Base-by-base conservation (phyloP, 2,797 vertebrate species). In the Sebastes diploproa region DNA sequence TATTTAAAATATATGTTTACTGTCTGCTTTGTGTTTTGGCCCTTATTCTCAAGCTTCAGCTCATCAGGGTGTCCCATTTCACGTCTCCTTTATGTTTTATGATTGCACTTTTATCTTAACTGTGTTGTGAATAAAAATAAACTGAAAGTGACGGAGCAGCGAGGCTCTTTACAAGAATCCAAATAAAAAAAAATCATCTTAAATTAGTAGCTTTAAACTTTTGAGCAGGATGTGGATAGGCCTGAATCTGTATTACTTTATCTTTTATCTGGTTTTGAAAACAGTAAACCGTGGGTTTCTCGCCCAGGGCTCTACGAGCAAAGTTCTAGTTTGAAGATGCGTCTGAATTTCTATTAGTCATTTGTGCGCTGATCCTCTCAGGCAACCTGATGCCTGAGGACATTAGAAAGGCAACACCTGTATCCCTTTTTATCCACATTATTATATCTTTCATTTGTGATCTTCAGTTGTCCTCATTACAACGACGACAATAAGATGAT, bases 301-400 rank as follows among this genome's bases (percentile, higher is more conserved):
- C 1, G 55, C 81, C 73, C 68, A 61, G 32, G 78, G 78, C 75
- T 76, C 7, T 18, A 60, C 22, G 23, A 75, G 63, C 65, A 72
- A 25, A 76, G 72, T 30, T 67, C 25, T 9, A 25, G 36, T 74
- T 61, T 79, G 69, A 79, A 79, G 60, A 75, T 66, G 14, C 4
- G 9, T 72, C 63, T 80, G 25, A 58, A 62, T 60, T 59, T 73
- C 54, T 81, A 67, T 59, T 58, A 75, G 55, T 73, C 56, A 72
- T 72, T 72, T 77, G 38, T 74, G 55, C 1, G 2, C 29, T 30
- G 25, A 70, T 23, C 60, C 55, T 81, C 77, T 73, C 36, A 60
- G 60, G 72, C 72, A 64, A 65, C 29, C 30, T 23, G 34, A 52
- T 36, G 80, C 82, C 75, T 22, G 42, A 87, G 77, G 77, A 85